Evolutionary conservation across 1,140 invertebrate genomes (phyloP), one percentile per base, ranked within the genome.

Genomic region (Drosophila yakuba): DNA sequence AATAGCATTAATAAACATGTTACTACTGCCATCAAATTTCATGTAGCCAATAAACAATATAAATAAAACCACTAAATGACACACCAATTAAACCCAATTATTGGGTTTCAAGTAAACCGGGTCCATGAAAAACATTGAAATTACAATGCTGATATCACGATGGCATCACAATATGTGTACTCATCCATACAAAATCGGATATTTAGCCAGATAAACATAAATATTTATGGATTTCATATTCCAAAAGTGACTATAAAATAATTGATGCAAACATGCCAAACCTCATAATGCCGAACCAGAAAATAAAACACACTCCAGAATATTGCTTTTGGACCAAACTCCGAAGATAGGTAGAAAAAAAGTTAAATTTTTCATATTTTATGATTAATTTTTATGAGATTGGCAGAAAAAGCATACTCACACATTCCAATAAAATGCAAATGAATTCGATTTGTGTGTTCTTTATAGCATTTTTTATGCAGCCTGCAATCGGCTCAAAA

Each of bases 311-410:
- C 47, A 55, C 69, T 58, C 52, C 36, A 23, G 36, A 36, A 57
- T 52, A 56, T 45, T 75, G 54, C 72, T 54, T 59, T 66, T 66
- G 17, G 45, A 58, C 58, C 41, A 58, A 66, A 66, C 14, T 39
- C 45, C n/a, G 35, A n/a, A 50, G 64, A 43, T 17, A 32, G 12
- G 38, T 41, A 17, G n/a, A 54, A 41, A 60, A 69, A 58, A 38
- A 20, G 17, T 12, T 6, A 39, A 41, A 52, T 14, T 73, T 73
- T 71, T 38, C 35, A 54, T 54, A 66, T 75, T 77, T 69, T 64
- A 76, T 69, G 50, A 77, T 32, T 76, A 66, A 75, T 74, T 74
- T 73, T 74, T 57, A 74, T 74, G 51, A 74, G 59, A 57, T 51
- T 74, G 50, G 51, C 58, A 58, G 41, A 60, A 54, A 66, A 67